These are phyloP conservation scores for Lophius americanus DNA, from an alignment of 2,797 vertebrate species.

Conservation along the genomic window DNA sequence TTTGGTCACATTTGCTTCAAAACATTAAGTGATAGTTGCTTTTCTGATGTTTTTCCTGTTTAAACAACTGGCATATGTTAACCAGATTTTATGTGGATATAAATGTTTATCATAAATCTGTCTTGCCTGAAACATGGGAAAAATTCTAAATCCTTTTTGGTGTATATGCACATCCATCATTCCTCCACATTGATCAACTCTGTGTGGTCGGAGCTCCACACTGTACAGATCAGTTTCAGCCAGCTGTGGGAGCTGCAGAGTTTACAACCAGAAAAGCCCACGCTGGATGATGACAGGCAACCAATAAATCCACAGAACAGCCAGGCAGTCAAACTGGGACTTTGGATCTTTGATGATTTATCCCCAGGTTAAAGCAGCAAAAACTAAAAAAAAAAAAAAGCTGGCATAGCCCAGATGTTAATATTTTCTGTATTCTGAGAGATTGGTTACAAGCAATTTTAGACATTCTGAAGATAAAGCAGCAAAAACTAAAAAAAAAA, in stretches of 20 bases:
- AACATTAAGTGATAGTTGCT: no score
- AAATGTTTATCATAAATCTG: no score
- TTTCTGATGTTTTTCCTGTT: no score
- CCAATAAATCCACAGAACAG: conserved; percentile 1
- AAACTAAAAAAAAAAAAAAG: not conserved
- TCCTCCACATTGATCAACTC: not conserved
- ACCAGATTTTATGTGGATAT: no score
- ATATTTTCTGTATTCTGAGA: not conserved
- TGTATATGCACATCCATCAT: not conserved
- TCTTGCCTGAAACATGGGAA: no score
- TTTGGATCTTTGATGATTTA: not conserved
- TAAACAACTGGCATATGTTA: no score
- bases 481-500: no score
- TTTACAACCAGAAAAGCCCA: conserved; percentile 14
- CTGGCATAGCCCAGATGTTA: not conserved
- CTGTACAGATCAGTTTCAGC: conserved; percentile 3
- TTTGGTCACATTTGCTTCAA: no score
- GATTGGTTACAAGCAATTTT: not conserved
- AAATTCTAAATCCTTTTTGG: not conserved
- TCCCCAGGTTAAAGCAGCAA: not conserved
- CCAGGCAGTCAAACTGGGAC: conserved; percentile 8
- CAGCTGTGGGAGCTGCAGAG: conserved; percentile 15
- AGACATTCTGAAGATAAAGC: not conserved
- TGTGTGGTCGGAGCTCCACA: conserved; percentile 7
- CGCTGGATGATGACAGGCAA: conserved; percentile 1